A percentile compares a stretch with the other conserved stretches of the same genome.
These are phyloP conservation scores for Luidia sarsii DNA, from an alignment of 53 echinoderm and acorn worm genomes.

Conservation along the genomic window DNA sequence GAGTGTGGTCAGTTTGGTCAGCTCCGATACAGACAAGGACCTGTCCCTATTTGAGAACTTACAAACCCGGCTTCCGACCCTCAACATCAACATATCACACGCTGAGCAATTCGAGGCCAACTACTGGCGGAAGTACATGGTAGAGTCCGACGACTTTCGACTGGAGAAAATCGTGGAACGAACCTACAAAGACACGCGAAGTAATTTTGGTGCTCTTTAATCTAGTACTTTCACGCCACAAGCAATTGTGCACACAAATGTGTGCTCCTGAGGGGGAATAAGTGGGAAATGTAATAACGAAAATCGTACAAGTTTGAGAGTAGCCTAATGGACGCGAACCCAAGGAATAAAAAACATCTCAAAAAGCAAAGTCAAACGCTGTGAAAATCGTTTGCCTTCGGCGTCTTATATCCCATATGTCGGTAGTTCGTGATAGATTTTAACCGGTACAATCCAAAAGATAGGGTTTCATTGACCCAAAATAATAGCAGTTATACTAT, in stretches of 20 bases:
- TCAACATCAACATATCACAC: constrained; percentile 31
- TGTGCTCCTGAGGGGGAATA: not conserved
- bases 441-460: too few species aligned
- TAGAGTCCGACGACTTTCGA: not conserved
- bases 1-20: constrained; percentile 73
- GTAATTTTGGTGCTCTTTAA: constrained; percentile 16
- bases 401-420: too few species aligned
- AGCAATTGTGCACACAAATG: not conserved
- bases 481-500: too few species aligned
- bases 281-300: too few species aligned
- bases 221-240: not conserved
- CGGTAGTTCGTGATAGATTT: too few species aligned
- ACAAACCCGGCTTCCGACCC: not conserved
- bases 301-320: too few species aligned
- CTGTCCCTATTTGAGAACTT: constrained; percentile 10
- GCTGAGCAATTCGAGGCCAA: not conserved
- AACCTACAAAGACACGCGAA: constrained; percentile 59
- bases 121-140: constrained; percentile 17
- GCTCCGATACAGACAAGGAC: constrained; percentile 9
- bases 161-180: constrained; percentile 42
- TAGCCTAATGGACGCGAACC: too few species aligned
- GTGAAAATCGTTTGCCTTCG: too few species aligned
- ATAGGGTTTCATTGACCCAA: too few species aligned
- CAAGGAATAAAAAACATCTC: too few species aligned
- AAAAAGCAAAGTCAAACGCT: too few species aligned